These are phyloP conservation scores for Neofelis nebulosa DNA, from an alignment of 2,113 vertebrate species.

Conservation along the genomic window DNA sequence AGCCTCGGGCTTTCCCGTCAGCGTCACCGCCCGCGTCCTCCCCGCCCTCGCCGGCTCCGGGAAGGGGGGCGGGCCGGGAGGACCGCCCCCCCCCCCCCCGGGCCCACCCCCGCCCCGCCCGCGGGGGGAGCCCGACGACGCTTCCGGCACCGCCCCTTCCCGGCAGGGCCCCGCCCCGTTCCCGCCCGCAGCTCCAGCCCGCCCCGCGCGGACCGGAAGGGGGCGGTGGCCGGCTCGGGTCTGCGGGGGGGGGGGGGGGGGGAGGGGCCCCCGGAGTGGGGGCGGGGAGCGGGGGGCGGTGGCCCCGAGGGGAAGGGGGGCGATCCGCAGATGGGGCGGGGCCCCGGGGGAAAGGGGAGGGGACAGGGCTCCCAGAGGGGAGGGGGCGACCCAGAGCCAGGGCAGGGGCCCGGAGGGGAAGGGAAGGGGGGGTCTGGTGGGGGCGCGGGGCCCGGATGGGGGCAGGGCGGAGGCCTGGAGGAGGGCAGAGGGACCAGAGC, in stretches of 20 bases:
- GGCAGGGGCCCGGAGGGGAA: no score
- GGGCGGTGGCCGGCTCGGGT: not conserved
- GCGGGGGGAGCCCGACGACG: not conserved
- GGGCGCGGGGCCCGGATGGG: no score
- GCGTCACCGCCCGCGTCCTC: not conserved
- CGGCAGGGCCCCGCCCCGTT: not conserved
- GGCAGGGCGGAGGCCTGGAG: no score
- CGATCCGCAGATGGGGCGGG: no score
- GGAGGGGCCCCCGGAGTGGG: not conserved
- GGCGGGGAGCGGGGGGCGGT: not conserved
- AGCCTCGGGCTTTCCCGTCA: not conserved
- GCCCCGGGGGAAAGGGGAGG: no score
- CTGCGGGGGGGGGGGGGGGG: no score
- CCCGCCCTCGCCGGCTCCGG: not conserved
- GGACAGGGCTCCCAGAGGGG: no score
- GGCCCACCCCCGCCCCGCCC: not conserved
- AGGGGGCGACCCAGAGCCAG: no score
- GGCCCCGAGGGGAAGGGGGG: no score
- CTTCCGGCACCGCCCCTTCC: constrained; percentile 53
- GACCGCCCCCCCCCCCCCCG: no score
- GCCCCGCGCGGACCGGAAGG: not conserved
- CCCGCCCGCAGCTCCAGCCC: not conserved
- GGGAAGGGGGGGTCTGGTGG: no score
- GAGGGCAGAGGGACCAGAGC: no score
- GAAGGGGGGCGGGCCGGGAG: not conserved